A percentile compares a stretch with the other conserved stretches of the same genome.
Conservation (phyloP, 2,888 invertebrate species). For the Dynastes tityus region DNA sequence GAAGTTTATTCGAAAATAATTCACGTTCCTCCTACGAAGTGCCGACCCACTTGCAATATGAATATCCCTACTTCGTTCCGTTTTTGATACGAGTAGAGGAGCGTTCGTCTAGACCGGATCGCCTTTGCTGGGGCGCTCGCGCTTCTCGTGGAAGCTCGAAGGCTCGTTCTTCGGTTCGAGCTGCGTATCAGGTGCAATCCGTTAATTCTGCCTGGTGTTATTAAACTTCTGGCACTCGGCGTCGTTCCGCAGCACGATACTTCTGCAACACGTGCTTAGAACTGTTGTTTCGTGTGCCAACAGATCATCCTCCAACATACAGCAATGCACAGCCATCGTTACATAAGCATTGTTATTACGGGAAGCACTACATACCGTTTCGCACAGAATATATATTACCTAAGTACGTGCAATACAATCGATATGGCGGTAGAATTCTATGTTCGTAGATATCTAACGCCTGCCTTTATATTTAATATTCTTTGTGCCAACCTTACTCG, state of each 20-base stretch:
- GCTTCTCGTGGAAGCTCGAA: background rate
- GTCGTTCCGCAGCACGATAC: background rate
- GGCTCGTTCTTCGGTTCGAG: slow-evolving; percentile 20
- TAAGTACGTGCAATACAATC: background rate
- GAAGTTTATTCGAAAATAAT: slow-evolving; percentile 34
- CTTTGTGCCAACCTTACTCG: background rate
- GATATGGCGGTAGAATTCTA: slow-evolving; percentile 20
- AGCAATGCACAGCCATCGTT: no score
- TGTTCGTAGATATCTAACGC: background rate
- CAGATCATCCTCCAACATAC: slow-evolving; percentile 10
- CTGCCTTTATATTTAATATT: background rate
- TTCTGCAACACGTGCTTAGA: slow-evolving; percentile 44
- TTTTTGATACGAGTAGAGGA: slow-evolving; percentile 18
- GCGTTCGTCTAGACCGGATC: slow-evolving; percentile 1
- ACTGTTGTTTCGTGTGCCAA: slow-evolving; percentile 43
- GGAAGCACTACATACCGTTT: slow-evolving; percentile 19
- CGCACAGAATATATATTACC: slow-evolving; percentile 16
- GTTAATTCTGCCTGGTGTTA: slow-evolving; percentile 44
- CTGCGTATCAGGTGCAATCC: slow-evolving; percentile 45
- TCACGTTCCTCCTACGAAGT: slow-evolving; percentile 9
- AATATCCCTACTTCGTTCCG: slow-evolving; percentile 2
- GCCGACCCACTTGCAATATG: slow-evolving; percentile 8
- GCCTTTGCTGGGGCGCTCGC: background rate
- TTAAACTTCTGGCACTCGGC: slow-evolving; percentile 44
- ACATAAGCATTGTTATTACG: slow-evolving; percentile 6